These are phyloP conservation scores for Digitonthophagus gazella DNA, from an alignment of 2,888 invertebrate genomes.

Conservation along the genomic window DNA sequence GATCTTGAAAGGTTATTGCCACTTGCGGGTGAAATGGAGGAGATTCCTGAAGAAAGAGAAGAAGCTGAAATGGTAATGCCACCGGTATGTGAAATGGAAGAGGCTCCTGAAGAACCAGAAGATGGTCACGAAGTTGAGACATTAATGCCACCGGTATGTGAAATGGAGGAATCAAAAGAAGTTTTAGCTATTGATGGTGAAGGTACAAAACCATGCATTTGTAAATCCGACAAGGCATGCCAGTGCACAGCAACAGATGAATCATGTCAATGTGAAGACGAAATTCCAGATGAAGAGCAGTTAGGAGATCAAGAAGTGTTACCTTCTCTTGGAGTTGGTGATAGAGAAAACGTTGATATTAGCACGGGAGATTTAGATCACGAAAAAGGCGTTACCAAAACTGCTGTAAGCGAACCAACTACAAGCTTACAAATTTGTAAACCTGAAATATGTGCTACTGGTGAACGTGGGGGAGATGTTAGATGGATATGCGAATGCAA, in stretches of 20 bases:
- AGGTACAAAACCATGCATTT: not conserved
- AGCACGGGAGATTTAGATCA: not conserved
- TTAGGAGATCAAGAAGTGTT: slow-evolving; percentile 18
- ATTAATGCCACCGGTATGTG: slow-evolving; percentile 18
- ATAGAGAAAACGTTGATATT: not conserved
- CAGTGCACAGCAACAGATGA: slow-evolving; percentile 7
- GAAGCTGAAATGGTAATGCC: too few relatives aligned
- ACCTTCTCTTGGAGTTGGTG: not conserved
- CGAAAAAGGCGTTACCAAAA: not conserved
- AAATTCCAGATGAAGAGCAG: slow-evolving; percentile 1
- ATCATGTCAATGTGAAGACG: slow-evolving; percentile 11
- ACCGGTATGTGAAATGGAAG: too few relatives aligned
- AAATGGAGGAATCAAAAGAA: not conserved
- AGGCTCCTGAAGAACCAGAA: slow-evolving; percentile 1
- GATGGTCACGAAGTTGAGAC: slow-evolving; percentile 6
- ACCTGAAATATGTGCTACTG: slow-evolving; percentile 5
- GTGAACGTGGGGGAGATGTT: not conserved
- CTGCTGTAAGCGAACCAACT: not conserved
- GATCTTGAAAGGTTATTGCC: not conserved
- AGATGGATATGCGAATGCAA: slow-evolving; percentile 3
- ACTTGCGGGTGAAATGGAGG: not conserved
- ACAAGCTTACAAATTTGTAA: not conserved
- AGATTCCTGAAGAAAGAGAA: not conserved
- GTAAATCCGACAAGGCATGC: not conserved
- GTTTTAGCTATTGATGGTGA: not conserved